Evolutionary conservation across 1,140 invertebrate species (phyloP), one percentile per base, ranked within the genome.

Genomic region (Camponotus vicinus): DNA sequence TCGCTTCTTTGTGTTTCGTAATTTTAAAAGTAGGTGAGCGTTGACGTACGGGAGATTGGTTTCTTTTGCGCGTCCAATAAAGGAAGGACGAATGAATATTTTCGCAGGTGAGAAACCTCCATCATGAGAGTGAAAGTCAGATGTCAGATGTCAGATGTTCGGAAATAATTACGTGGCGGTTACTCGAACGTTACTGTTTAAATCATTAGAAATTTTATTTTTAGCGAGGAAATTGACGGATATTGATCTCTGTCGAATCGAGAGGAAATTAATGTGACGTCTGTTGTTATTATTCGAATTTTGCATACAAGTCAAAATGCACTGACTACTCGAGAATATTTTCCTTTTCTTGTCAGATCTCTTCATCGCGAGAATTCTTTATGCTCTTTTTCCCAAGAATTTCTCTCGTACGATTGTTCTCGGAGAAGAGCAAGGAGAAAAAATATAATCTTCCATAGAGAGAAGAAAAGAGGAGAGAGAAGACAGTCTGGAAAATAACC

Each of bases 401-500:
- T 55, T 71, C 66, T 57, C 49, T 55, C 8, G 8, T 15, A 37
- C 37, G 34, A 80, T 71, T 80, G 67, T 80, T 80, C 32, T 57
- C 34, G 21, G 11, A 32, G 27, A 77, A 61, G 66, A 59, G 66
- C 27, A 57, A 49, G 37, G 37, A 61, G 49, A 80, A 71, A 80
- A 80, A 80, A 80, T 80, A 80, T 80, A 80, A 89, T 88, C 37
- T 84, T 77, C 49, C n/a, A 34, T 34, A 80, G 66, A 86, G 66
- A 55, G 45, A 70, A 27, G 40, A 18, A 37, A 27, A 37, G 61
- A 32, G 49, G 15, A 15, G 49, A 49, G 61, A 40, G 64, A 70
- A 55, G 70, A 55, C 59, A 45, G 18, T 55, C 42, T 42, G 59
- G 75, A 77, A 85, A 85, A 85, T 78, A 61, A 85, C 18, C 59